Base-by-base conservation (phyloP, 2,888 invertebrate species). In the Ferrisia virgata region DNA sequence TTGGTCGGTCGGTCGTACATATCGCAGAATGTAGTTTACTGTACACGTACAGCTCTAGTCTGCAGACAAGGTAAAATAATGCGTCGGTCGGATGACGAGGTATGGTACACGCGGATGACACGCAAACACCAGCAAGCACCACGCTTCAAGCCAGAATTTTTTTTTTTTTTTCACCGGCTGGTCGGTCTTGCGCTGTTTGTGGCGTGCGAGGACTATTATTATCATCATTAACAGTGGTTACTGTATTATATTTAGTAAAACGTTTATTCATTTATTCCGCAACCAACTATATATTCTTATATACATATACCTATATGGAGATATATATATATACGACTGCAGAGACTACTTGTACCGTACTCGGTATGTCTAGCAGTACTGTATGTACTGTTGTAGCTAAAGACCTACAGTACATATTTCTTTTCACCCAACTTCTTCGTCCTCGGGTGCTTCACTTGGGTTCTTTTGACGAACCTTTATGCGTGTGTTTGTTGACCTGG, bases 61-160 rank as follows among this genome's bases (percentile, higher is more conserved):
- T n/a, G n/a, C n/a, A n/a, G n/a, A n/a, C n/a, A n/a, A 15, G 33
- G 31, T 25, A 69, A 76, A 28, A 76, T 31, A 18, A n/a, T 79
- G 79, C 79, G 79, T 79, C 79, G 79, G 79, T 79, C 79, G 79
- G 79, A 79, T 79, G 79, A 79, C 79, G 79, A 43, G n/a, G 79
- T 39, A 43, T 40, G 43, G 33, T 79, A 43, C 40, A 36, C 25
- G n/a, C n/a, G 39, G 79, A 79, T 79, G 79, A 79, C 79, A 79
- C 79, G 79, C 79, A 79, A 76, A 33, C 33, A 72, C 72, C 64
- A 64, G 79, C 79, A 79, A 76, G n/a, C 33, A 72, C 72, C 64
- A 64, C 58, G 72, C 72, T 72, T n/a, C 72, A 72, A 72, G 72
- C 9, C 72, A 72, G 72, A 72, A 72, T 18, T 33, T 72, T 72